Evolutionary conservation across 2,113 vertebrate species (phyloP).

Genomic region (Protomyctophum bolini): DNA sequence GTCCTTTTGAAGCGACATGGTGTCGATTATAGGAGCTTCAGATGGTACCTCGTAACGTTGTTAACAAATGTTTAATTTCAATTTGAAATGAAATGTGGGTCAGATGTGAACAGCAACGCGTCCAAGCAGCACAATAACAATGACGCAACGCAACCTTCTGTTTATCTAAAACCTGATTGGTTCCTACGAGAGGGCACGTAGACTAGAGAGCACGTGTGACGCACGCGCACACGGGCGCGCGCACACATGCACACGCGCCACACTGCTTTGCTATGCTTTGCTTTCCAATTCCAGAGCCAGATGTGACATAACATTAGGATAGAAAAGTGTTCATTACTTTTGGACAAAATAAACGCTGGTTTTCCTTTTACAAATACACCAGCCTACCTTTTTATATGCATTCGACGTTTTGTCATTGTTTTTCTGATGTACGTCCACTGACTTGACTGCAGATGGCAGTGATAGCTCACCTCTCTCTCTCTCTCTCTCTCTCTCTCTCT

Average conservation of each 20-base stretch:
- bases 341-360: no score
- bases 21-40: background rate
- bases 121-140: slow-evolving; percentile 60
- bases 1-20: slow-evolving; percentile 61
- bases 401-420: background rate
- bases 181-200: slow-evolving; percentile 22
- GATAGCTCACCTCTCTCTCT: background rate
- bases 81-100: slow-evolving; percentile 31
- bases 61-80: background rate
- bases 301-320: no score
- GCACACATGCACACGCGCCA: no score
- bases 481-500: no score
- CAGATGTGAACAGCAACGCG: slow-evolving; percentile 42
- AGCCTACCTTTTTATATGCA: background rate
- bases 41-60: background rate
- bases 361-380: no score
- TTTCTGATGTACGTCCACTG: slow-evolving; percentile 11
- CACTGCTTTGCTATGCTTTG: no score
- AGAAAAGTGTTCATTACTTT: no score
- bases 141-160: slow-evolving; percentile 71
- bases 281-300: no score
- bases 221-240: background rate
- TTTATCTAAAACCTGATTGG: slow-evolving; percentile 68
- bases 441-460: slow-evolving; percentile 57
- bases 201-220: background rate